Percentiles rank a stretch among this genome's conserved stretches.
These are phyloP conservation scores for Poeciliopsis infans DNA, from an alignment of 2,797 vertebrate genomes.

Conservation along the genomic window DNA sequence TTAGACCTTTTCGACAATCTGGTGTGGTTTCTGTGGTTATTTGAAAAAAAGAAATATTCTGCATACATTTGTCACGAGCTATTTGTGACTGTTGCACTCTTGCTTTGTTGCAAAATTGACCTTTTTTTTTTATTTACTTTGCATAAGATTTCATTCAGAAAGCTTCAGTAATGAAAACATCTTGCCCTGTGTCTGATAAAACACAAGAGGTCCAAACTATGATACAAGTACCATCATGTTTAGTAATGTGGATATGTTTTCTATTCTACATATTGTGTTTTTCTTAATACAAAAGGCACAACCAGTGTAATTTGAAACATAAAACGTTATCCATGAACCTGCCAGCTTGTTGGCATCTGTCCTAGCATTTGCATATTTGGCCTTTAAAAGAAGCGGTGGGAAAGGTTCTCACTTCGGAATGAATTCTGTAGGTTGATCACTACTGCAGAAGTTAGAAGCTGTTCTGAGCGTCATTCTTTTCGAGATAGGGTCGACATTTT, in stretches of 20 bases:
- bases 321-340: neutral
- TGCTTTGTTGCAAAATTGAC: neutral
- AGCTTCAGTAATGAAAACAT: neutral
- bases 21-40: neutral
- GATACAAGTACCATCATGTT: neutral
- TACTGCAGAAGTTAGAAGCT: neutral
- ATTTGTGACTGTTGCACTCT: neutral
- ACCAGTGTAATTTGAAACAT: neutral
- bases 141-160: neutral
- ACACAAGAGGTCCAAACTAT: neutral
- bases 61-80: neutral
- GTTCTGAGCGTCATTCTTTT: neutral
- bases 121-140: neutral
- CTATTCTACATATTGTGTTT: neutral
- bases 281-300: neutral
- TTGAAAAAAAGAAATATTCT: neutral
- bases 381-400: neutral
- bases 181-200: neutral
- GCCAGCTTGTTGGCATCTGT: neutral
- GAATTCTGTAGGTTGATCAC: neutral
- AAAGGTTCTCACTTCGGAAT: neutral
- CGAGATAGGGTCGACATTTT: neutral
- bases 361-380: neutral
- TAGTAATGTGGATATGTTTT: neutral
- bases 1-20: neutral